Evolutionary conservation across 2,888 invertebrate species (phyloP), one percentile per base, ranked within the genome.

Genomic region (Melieria picta): DNA sequence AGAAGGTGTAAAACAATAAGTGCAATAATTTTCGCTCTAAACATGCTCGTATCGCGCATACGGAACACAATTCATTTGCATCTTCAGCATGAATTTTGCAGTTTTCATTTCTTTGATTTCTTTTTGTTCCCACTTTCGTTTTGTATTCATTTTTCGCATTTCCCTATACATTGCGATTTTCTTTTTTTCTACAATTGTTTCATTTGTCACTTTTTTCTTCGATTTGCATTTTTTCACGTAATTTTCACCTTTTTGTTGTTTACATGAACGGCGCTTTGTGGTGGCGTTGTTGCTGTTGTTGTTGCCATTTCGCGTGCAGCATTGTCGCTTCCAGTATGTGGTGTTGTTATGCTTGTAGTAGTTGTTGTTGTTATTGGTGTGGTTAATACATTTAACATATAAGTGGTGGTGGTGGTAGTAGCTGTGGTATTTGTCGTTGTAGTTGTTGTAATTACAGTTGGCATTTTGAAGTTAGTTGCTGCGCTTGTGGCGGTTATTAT

Each of bases 41-140:
- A 68, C 72, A 73, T 73, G 73, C 69, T 63, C 46, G 61, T 70
- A 56, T 11, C 58, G 43, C 65, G 52, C 69, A 66, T 66, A 58
- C 66, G 16, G 57, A 55, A 58, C 45, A 58, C 45, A 52, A 60
- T 62, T 71, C 60, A 65, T 68, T 68, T 67, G 61, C 65, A 68
- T 72, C 58, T 46, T 11, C 50, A 58, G 16, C 45, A 48, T 48
- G 48, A 65, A 57, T 56, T 57, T 64, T 50, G 43, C 56, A 61
- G n/a, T 56, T 61, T 48, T 13, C 65, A 10, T 58, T 46, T 50
- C 10, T 9, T 43, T 55, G n/a, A 52, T 48, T 52, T 48, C 63
- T 13, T 61, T 61, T 50, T 11, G 7, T 43, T 13, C 47, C 46
- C 48, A 42, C 11, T 13, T 66, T n/a, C 13, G 7, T 45, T 68